phyloP scores from a whole-genome alignment of 2,888 invertebrate species.

The Smittia sp. region DNA sequence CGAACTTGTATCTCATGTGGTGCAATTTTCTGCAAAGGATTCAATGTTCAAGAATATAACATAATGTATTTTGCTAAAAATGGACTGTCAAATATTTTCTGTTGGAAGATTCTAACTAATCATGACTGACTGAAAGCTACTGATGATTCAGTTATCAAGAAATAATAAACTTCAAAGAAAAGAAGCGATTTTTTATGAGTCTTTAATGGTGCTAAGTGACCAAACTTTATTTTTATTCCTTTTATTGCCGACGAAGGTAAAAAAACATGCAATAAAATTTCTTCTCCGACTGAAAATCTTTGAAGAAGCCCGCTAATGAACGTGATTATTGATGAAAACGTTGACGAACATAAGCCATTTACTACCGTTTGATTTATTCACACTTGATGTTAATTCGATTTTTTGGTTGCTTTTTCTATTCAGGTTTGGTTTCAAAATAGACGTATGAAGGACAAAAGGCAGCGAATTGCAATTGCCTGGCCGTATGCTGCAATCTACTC shows the following conservation, averaged over 20 bases:
- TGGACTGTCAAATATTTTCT: too few relatives aligned
- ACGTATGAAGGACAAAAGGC: slow-evolving; percentile 96
- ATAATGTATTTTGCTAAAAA: too few relatives aligned
- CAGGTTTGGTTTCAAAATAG: slow-evolving; percentile 98
- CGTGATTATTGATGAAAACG: slow-evolving; percentile 35
- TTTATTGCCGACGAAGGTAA: slow-evolving; percentile 6
- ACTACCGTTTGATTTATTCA: slow-evolving; percentile 15
- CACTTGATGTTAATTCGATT: slow-evolving; percentile 39
- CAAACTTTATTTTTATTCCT: background rate
- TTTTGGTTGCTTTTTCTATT: slow-evolving; percentile 46
- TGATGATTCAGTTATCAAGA: background rate
- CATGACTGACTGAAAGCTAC: background rate
- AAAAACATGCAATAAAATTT: slow-evolving; percentile 33
- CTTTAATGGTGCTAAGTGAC: slow-evolving; percentile 38
- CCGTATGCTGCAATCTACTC: slow-evolving; percentile 92
- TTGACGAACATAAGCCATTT: slow-evolving; percentile 36
- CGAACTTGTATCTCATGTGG: too few relatives aligned
- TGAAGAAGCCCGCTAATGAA: slow-evolving; percentile 28
- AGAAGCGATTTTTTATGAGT: background rate
- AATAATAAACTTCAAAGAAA: background rate
- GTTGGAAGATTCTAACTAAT: too few relatives aligned
- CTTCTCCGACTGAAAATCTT: background rate
- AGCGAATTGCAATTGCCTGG: slow-evolving; percentile 91
- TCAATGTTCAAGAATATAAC: too few relatives aligned
- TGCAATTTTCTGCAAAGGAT: too few relatives aligned